A percentile compares a stretch with the other conserved stretches of the same genome.
Conservation (phyloP, 53 echinoderm and acorn worm genomes). For the Paracentrotus lividus region DNA sequence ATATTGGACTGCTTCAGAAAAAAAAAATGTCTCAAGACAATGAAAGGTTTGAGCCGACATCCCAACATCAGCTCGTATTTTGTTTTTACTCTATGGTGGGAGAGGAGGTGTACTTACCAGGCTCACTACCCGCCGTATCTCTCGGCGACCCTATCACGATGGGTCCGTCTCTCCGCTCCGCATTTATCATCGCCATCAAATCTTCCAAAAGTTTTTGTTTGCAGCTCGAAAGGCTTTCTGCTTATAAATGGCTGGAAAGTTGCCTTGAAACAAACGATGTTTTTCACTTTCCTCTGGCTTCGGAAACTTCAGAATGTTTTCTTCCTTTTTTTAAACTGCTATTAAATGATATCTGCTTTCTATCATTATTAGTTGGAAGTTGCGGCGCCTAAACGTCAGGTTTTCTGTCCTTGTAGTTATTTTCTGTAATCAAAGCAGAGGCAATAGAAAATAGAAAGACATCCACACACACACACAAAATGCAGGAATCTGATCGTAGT, state of each 20-base stretch:
- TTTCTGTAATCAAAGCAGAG: neutral
- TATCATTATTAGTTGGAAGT: no score
- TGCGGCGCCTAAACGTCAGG: no score
- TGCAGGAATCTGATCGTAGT: no score
- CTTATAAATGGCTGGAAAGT: neutral
- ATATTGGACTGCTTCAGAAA: no score
- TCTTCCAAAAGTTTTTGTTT: no score
- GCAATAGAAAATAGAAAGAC: neutral
- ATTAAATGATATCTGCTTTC: no score
- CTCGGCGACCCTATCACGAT: constrained; percentile 44
- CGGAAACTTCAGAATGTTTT: neutral
- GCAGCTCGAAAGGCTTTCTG: neutral
- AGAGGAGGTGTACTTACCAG: constrained; percentile 39
- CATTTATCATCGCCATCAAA: neutral
- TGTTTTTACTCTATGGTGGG: neutral
- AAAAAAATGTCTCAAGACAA: no score
- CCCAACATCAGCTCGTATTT: neutral
- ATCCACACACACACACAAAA: no score
- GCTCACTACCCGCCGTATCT: constrained; percentile 56
- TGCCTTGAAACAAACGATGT: neutral
- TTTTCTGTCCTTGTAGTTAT: neutral
- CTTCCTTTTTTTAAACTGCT: neutral
- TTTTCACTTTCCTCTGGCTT: neutral
- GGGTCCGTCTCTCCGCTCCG: constrained; percentile 27
- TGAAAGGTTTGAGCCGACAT: no score